A percentile compares a stretch with the other conserved stretches of the same genome.
Conservation (phyloP, 1,140 invertebrate genomes). For the Sinonovacula constricta region DNA sequence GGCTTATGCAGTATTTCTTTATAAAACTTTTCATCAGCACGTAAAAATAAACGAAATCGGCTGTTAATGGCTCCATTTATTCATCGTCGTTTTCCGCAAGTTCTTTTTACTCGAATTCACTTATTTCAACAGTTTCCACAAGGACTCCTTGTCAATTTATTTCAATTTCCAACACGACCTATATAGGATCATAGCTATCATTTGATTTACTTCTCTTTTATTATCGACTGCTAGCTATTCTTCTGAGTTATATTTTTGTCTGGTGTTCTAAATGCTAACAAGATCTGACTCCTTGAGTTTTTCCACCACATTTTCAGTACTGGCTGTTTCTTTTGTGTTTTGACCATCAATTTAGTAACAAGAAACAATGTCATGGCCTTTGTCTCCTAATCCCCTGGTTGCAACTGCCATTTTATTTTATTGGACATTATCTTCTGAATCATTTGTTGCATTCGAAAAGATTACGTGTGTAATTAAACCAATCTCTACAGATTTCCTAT, state of each 20-base stretch:
- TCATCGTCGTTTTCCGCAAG: too few species aligned
- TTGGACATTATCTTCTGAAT: slow-evolving; percentile 1
- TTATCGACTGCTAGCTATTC: not conserved
- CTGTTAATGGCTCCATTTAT: too few species aligned
- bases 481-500: slow-evolving; percentile 36
- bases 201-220: not conserved
- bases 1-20: too few species aligned
- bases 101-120: too few species aligned
- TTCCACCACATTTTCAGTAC: not conserved
- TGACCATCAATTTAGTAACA: slow-evolving; percentile 28
- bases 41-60: too few species aligned
- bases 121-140: too few species aligned
- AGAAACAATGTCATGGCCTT: slow-evolving; percentile 30
- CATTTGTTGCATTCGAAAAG: not conserved
- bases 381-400: not conserved
- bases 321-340: not conserved
- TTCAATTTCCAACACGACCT: too few species aligned
- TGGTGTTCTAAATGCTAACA: not conserved
- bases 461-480: not conserved
- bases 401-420: not conserved
- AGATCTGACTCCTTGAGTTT: not conserved
- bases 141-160: too few species aligned
- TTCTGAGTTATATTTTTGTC: not conserved
- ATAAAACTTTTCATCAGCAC: too few species aligned
- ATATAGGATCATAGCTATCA: too few species aligned